Base-by-base conservation (phyloP, 1,140 invertebrate species). In the Solen grandis region DNA sequence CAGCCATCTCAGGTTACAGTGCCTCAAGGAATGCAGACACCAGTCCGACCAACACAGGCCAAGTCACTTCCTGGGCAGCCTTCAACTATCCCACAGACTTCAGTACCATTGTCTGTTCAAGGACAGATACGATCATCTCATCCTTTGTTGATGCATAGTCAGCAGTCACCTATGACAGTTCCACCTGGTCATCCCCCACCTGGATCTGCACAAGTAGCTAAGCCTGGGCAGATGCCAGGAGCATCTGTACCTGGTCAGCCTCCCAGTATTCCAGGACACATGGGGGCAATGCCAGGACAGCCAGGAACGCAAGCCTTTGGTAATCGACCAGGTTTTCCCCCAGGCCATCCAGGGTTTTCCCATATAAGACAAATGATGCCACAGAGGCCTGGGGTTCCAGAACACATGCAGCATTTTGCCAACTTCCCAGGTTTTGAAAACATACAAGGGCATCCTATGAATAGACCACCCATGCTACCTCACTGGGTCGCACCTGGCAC, bases 401-500 rank as follows among this genome's bases (percentile, higher is more conserved):
- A 59, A 19, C 75, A 13, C 36, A 46, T 46, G 41, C 41, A 46
- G 41, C 41, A 46, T 10, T 46, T 10, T 46, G 41, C 50, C 29
- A 65, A 52, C 5, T 69, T 68, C 25, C 65, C 25, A 16, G 46
- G 33, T 46, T 78, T 59, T 69, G 65, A 68, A 13, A 22, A 35
- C 5, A n/a, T 72, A 41, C 73, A 36, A 65, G 57, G 57, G 19
- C 55, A 59, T 22, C 31, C 59, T 33, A 63, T 54, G 31, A n/a
- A 25, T 10, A 36, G 55, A 1, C 75, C 75, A 55, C 75, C 75
- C 2, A 78, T 78, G 70, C 33, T 59, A 54, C 75, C 75, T 38
- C 75, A 78, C 38, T 78, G 75, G 75, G 66, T 54, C n/a, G 75
- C 75, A 5, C 75, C 75, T 29, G 63, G 54, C 31, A 50, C 63